Conservation (phyloP, 2,888 invertebrate genomes). For the Ornithoptera priamus region DNA sequence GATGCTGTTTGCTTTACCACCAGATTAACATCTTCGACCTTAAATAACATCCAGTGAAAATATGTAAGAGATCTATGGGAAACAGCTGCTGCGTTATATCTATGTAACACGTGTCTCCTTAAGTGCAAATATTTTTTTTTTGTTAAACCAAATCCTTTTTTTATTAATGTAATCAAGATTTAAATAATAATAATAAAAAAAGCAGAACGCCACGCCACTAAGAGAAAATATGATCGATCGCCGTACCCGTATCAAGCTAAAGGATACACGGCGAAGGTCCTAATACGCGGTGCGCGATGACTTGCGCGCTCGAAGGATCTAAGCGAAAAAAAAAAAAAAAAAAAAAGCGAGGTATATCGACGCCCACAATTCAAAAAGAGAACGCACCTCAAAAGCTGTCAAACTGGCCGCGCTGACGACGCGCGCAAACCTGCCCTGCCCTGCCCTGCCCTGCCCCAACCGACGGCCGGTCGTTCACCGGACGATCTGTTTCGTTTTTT, state of each 20-base stretch:
- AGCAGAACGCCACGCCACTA: constrained; percentile 8
- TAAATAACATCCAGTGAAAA: no score
- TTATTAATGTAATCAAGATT: background rate
- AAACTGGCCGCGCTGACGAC: constrained; percentile 61
- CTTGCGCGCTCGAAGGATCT: constrained; percentile 58
- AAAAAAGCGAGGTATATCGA: constrained; percentile 34
- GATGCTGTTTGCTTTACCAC: no score
- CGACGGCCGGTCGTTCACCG: constrained; percentile 69
- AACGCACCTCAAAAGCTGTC: constrained; percentile 76
- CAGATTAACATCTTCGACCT: no score
- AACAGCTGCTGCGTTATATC: no score
- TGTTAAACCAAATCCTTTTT: no score
- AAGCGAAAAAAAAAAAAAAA: constrained; percentile 48
- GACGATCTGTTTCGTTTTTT: constrained; percentile 72
- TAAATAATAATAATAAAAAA: constrained; percentile 3
- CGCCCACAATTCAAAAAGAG: constrained; percentile 74
- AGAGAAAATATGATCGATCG: constrained; percentile 27
- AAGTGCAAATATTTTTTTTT: no score
- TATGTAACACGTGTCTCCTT: no score
- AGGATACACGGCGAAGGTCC: constrained; percentile 15
- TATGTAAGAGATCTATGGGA: no score
- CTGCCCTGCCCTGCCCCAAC: constrained; percentile 68
- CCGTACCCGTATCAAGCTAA: constrained; percentile 14
- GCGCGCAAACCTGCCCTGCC: constrained; percentile 62
- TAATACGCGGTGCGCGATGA: constrained; percentile 36